Evolutionary conservation across 2,888 invertebrate species (phyloP).

Genomic region (Tenthredo scrophulariae): DNA sequence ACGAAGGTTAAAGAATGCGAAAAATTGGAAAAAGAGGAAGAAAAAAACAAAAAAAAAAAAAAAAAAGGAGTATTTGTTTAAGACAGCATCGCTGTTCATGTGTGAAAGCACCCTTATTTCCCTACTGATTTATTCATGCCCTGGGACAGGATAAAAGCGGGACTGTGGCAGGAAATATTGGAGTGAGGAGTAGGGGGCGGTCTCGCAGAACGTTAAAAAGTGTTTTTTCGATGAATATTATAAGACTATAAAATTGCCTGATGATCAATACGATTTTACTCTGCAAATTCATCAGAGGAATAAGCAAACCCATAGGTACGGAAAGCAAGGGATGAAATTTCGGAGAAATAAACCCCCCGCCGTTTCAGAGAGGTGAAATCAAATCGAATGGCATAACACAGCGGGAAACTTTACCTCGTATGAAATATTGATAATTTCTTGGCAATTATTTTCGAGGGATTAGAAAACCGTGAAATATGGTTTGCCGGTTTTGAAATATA

Average conservation of each 20-base stretch:
- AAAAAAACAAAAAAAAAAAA: neutral
- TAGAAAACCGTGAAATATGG: neutral
- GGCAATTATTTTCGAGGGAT: neutral
- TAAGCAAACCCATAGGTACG: neutral
- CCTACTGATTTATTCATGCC: constrained; percentile 36
- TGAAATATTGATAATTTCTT: neutral
- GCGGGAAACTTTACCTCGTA: neutral
- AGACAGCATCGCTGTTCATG: neutral
- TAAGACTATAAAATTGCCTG: neutral
- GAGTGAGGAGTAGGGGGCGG: neutral
- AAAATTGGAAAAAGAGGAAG: neutral
- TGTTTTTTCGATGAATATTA: constrained; percentile 1
- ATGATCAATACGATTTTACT: neutral
- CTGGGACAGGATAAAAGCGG: constrained; percentile 34
- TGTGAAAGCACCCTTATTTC: constrained; percentile 41
- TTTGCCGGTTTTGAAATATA: neutral
- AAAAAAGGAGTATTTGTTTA: neutral
- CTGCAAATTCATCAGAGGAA: neutral
- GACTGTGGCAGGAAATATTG: constrained; percentile 7
- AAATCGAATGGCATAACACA: neutral
- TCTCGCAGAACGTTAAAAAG: neutral
- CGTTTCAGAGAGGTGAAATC: neutral
- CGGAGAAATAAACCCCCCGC: neutral
- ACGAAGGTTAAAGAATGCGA: neutral
- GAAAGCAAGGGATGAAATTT: neutral